Conservation (phyloP, 1,140 invertebrate genomes). For the Cotesia glomerata region DNA sequence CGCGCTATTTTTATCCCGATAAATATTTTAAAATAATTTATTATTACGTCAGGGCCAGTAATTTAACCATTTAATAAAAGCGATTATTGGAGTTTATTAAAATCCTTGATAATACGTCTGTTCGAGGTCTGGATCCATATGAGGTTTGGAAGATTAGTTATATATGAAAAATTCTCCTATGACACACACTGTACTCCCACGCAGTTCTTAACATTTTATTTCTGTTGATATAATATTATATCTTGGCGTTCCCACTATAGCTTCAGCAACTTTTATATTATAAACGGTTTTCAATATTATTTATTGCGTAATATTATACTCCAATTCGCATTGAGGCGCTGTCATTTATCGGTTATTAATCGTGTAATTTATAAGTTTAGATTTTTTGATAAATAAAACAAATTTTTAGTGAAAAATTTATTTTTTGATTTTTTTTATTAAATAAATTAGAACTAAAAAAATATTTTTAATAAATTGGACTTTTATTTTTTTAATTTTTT, state of each 20-base stretch:
- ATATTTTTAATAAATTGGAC: no score
- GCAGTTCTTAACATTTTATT: neutral
- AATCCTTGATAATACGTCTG: conserved; percentile 16
- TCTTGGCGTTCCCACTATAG: no score
- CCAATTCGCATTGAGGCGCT: no score
- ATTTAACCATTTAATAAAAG: neutral
- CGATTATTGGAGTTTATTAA: neutral
- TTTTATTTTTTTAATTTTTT: no score
- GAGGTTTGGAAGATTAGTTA: conserved; percentile 7
- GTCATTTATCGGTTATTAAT: no score
- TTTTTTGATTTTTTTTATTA: no score
- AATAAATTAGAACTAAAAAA: no score
- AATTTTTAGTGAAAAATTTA: neutral
- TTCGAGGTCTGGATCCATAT: conserved; percentile 27
- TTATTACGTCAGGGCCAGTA: neutral
- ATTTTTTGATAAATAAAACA: neutral
- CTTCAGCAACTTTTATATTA: no score
- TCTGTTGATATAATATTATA: neutral
- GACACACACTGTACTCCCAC: neutral
- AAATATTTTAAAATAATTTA: neutral
- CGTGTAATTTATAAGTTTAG: no score
- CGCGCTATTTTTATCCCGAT: no score
- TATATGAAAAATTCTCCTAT: neutral
- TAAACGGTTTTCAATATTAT: no score
- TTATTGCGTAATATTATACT: no score